Evolutionary conservation across 2,888 invertebrate genomes (phyloP), one percentile per base, ranked within the genome.

Genomic region (Drosophila melanosoma): DNA sequence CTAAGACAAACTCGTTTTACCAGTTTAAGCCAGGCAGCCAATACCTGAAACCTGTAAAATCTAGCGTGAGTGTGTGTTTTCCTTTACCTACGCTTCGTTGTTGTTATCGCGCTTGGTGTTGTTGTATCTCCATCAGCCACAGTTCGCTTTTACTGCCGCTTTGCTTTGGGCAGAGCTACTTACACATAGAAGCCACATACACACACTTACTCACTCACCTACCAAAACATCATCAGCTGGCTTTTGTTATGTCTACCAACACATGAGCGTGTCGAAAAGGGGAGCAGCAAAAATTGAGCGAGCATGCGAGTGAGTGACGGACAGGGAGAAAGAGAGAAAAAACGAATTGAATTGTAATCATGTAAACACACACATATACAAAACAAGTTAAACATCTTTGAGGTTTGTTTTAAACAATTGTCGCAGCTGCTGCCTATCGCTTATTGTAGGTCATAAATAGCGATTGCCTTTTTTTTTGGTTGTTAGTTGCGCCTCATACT

Each of bases 181-280:
- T 63, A 64, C 53, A 52, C 7, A 48, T 23, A 23, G 8, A 35
- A 26, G 26, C 29, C 32, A 23, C 11, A 35, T 20, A 32, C 29
- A 17, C 33, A n/a, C 32, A n/a, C 20, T 15, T 54, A 38, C 53
- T 57, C n/a, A 29, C 40, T 26, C 82, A 82, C 82, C 87, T 81
- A 87, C 76, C 80, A 85, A 78, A 85, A 87, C 88, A 89, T 82
- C 85, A 85, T 89, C 85, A 85, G 85, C 85, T 85, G 85, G 79
- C 75, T 71, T 87, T 87, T 85, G 89, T 89, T 85, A 62, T 88
- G 88, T 85, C 88, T 86, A 69, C 58, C 63, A 68, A 66, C 64
- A 69, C 64, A 69, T 42, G 65, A 81, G 67, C 57, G 52, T 32
- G 53, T 51, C 17, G 36, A 67, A 69, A 64, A 23, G 48, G 64